Conservation (phyloP, 2,888 invertebrate genomes). For the Pollenia angustigena region DNA sequence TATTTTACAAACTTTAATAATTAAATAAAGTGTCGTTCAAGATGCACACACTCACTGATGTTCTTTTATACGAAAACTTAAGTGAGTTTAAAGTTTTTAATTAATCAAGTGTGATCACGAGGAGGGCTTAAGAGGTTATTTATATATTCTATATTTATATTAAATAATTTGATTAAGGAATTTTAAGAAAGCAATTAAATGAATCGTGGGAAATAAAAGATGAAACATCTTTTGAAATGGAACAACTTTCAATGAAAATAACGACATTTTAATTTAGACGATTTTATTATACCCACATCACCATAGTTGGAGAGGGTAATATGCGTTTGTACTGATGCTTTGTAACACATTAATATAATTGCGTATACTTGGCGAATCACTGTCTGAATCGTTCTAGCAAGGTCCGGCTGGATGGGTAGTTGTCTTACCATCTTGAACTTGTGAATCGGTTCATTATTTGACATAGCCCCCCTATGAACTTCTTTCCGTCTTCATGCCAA, state of each 20-base stretch:
- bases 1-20: neutral
- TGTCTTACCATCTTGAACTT: no score
- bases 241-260: neutral
- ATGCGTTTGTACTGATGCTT: no score
- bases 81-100: slow-evolving; percentile 37
- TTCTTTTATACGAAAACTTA: neutral
- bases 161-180: slow-evolving; percentile 38
- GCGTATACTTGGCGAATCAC: no score
- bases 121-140: slow-evolving; percentile 3
- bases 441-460: no score
- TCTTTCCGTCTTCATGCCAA: no score
- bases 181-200: neutral
- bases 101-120: slow-evolving; percentile 38
- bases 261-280: neutral
- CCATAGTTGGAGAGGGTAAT: no score
- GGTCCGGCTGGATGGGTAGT: no score
- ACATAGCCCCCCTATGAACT: no score
- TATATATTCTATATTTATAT: neutral
- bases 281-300: neutral
- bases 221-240: neutral
- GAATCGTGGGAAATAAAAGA: neutral
- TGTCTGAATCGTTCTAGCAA: no score
- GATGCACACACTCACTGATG: neutral
- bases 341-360: no score
- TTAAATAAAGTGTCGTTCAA: slow-evolving; percentile 16